Base-by-base conservation (phyloP, 2,797 vertebrate species). In the Acrossocheilus fasciatus region DNA sequence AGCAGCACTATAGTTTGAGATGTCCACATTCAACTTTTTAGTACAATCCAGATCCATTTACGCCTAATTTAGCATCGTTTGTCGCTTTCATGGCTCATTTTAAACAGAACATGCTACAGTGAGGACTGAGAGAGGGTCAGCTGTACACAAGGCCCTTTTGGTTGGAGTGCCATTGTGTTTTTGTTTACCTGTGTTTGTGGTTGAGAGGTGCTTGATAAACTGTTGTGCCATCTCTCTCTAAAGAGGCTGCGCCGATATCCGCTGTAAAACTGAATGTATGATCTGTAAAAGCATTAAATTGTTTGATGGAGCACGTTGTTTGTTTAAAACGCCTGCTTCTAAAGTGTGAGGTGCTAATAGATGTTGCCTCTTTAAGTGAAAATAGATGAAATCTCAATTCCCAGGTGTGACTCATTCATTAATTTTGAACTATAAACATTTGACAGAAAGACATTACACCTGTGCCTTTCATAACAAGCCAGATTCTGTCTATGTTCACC, bases 151-250 rank as follows among this genome's bases (percentile, higher is more conserved):
- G 10, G 81, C 84, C 89, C 85, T 86, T 68, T 69, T 75, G 64
- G 83, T 89, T 92, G 52, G 88, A 92, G 91, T 91, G 89, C 89
- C 91, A 90, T 91, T 92, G 84, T 90, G 89, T 90, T 87, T 93
- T 91, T 94, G 90, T 92, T 92, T 93, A 88, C 86, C 87, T 81
- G 89, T 88, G 83, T 90, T 88, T 91, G 87, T 87, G 88, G 90
- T 91, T 91, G 90, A 93, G 91, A 92, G 91, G 87, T 91, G 87
- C 90, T 90, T 90, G 64, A 82, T 86, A 89, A 86, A 76, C 80
- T 87, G 81, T 82, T 54, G 77, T 73, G 77, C 66, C 86, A 82
- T 15, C 64, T 47, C 87, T 87, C 72, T 82, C 81, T 76, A 54
- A 81, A 85, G 81, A 87, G 90, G 84, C 78, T 79, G 81, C 23